These are phyloP conservation scores for Agriotes lineatus DNA, from an alignment of 2,888 invertebrate species.

Conservation along the genomic window DNA sequence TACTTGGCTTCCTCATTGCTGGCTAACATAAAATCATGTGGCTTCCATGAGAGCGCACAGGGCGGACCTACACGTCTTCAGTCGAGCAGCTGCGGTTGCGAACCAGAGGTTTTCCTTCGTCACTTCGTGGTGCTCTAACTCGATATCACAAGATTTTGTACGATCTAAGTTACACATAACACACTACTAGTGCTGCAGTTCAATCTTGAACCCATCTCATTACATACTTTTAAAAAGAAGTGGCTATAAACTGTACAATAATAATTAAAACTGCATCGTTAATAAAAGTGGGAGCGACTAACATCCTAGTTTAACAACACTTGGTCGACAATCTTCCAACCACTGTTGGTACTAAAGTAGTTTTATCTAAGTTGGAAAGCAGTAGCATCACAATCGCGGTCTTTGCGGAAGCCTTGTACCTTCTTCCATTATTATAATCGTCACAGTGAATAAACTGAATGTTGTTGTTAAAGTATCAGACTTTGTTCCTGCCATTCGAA, in stretches of 20 bases:
- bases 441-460: conserved; percentile 37
- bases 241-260: conserved; percentile 13
- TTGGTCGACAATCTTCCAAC: conserved; percentile 30
- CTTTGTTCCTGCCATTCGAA: conserved; percentile 42
- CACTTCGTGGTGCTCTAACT: conserved; percentile 39
- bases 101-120: conserved; percentile 40
- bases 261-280: conserved; percentile 16
- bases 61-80: conserved; percentile 54
- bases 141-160: conserved; percentile 28
- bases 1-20: conserved; percentile 56
- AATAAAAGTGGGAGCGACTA: conserved; percentile 11
- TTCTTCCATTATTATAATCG: conserved; percentile 36
- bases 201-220: neutral
- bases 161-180: conserved; percentile 21
- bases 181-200: conserved; percentile 15
- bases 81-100: conserved; percentile 46
- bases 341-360: conserved; percentile 15
- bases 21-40: conserved; percentile 63
- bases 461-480: conserved; percentile 37
- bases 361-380: conserved; percentile 25
- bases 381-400: conserved; percentile 44
- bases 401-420: conserved; percentile 49
- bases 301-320: conserved; percentile 20
- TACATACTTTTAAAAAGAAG: neutral
- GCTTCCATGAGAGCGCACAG: conserved; percentile 62